phyloP scores from a whole-genome alignment of 2,888 invertebrate species.

The Bembecia ichneumoniformis region DNA sequence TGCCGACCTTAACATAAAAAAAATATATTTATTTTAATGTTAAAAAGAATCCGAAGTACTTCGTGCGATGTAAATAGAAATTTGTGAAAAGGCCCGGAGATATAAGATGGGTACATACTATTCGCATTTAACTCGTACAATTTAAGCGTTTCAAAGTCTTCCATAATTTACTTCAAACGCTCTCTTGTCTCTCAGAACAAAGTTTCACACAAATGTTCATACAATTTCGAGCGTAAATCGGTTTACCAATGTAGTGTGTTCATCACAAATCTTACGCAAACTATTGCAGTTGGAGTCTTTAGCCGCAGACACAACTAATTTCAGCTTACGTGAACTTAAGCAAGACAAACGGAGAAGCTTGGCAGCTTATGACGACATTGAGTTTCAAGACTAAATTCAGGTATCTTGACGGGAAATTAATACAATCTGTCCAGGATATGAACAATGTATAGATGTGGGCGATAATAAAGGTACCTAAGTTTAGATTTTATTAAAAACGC shows the following conservation, averaged over 20 bases:
- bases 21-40: too few species aligned
- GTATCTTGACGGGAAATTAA: constrained; percentile 26
- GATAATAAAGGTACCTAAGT: too few species aligned
- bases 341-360: constrained; percentile 43
- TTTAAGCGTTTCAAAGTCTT: background rate
- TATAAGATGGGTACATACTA: too few species aligned
- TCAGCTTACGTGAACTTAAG: constrained; percentile 32
- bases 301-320: constrained; percentile 30
- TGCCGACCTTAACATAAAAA: too few species aligned
- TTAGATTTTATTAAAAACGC: too few species aligned
- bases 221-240: background rate
- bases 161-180: background rate
- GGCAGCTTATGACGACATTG: constrained; percentile 44
- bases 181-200: background rate
- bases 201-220: background rate
- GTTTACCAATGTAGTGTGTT: background rate
- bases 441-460: too few species aligned
- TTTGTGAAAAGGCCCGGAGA: too few species aligned
- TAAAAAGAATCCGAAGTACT: too few species aligned
- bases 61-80: too few species aligned
- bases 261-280: constrained; percentile 3
- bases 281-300: constrained; percentile 1
- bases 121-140: background rate
- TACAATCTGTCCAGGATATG: background rate
- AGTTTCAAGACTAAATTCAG: constrained; percentile 33